Percentiles rank a stretch among this genome's conserved stretches.
These are phyloP conservation scores for Thalpophila matura DNA, from an alignment of 2,888 invertebrate species.

Conservation along the genomic window DNA sequence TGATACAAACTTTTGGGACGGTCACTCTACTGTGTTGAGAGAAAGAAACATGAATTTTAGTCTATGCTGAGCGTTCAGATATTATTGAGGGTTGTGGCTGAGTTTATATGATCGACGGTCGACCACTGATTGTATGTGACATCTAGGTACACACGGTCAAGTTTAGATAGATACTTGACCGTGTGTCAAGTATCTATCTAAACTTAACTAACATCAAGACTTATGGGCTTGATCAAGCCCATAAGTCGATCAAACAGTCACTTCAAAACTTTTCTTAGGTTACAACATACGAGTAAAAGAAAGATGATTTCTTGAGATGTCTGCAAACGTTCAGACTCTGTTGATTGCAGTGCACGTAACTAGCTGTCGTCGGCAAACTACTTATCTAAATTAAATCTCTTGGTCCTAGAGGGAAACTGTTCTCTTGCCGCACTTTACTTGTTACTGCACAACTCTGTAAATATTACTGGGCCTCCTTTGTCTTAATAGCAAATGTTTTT, in stretches of 20 bases:
- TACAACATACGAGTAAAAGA: constrained; percentile 3
- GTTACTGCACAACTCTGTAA: constrained; percentile 37
- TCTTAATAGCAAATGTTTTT: constrained; percentile 19
- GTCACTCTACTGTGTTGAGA: no score
- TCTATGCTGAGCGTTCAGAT: no score
- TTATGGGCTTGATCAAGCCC: no score
- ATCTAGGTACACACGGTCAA: no score
- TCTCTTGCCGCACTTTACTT: constrained; percentile 63
- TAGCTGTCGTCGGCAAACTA: constrained; percentile 75
- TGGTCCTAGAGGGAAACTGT: constrained; percentile 67
- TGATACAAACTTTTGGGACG: no score
- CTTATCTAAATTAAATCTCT: constrained; percentile 82
- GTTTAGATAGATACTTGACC: no score
- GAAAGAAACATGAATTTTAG: no score
- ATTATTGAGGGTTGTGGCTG: no score
- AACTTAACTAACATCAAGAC: not conserved
- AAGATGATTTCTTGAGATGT: constrained; percentile 23
- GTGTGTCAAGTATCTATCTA: no score
- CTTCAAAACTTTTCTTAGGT: not conserved
- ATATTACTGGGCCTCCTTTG: constrained; percentile 16
- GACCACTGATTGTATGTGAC: no score
- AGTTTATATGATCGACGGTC: no score
- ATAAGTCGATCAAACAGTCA: no score
- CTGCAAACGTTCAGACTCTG: constrained; percentile 50
- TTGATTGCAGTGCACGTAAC: constrained; percentile 69